Evolutionary conservation across 1,140 invertebrate genomes (phyloP).

Genomic region (Brachionus paranguensis): DNA sequence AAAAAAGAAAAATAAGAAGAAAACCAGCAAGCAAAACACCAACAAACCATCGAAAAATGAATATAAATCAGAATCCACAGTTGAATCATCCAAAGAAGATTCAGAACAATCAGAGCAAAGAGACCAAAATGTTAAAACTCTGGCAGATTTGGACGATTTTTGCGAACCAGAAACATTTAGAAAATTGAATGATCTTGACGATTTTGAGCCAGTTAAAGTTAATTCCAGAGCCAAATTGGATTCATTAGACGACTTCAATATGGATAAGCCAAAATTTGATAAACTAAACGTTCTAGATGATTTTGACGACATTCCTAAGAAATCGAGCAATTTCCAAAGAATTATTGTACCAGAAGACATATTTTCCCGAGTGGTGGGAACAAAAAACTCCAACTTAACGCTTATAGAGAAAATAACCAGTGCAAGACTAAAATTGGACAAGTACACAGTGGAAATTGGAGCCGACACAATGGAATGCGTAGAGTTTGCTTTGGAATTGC

Average conservation of each 20-base stretch:
- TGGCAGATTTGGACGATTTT: not conserved
- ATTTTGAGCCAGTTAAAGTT: not conserved
- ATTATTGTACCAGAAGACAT: not conserved
- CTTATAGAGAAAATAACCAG: not conserved
- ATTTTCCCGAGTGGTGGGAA: not conserved
- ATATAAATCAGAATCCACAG: not conserved
- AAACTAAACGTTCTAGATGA: not conserved
- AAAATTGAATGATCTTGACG: constrained; percentile 6
- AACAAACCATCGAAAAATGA: not conserved
- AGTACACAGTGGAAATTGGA: not conserved
- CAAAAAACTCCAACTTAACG: not conserved
- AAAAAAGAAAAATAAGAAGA: not conserved
- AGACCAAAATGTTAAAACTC: not conserved
- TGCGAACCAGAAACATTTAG: not conserved
- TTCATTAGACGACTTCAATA: not conserved
- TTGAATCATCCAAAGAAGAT: not conserved
- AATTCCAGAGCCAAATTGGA: not conserved
- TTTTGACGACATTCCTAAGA: not conserved
- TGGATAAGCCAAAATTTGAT: not conserved
- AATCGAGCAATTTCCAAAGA: not conserved
- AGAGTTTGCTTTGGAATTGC: not conserved
- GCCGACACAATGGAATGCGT: not conserved
- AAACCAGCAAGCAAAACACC: not conserved
- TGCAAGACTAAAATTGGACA: not conserved
- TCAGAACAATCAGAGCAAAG: not conserved